phyloP scores from a whole-genome alignment of 2,113 vertebrate genomes.

The Ginglymostoma cirratum region DNA sequence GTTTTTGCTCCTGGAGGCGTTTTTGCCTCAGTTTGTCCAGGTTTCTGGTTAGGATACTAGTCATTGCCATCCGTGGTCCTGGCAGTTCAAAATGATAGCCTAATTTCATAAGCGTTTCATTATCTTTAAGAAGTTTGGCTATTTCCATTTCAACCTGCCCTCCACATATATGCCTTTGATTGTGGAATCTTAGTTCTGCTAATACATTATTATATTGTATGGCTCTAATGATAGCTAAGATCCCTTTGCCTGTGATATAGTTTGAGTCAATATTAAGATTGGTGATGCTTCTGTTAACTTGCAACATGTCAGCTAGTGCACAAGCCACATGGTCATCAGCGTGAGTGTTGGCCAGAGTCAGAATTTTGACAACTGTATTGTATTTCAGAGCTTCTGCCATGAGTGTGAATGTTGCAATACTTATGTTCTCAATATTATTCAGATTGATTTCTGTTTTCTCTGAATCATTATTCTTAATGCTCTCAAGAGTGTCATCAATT shows the following conservation, averaged over 20 bases:
- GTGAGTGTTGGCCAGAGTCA: constrained; percentile 84
- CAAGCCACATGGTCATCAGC: constrained; percentile 78
- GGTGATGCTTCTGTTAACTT: constrained; percentile 72
- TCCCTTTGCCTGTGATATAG: constrained; percentile 84
- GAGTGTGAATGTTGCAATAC: constrained; percentile 70
- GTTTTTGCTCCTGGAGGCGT: constrained; percentile 78
- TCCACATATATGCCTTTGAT: constrained; percentile 93
- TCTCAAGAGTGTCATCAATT: constrained; percentile 81
- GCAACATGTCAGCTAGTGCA: constrained; percentile 78
- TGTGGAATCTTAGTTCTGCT: constrained; percentile 91
- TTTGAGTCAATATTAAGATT: constrained; percentile 91
- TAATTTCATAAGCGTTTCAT: constrained; percentile 78
- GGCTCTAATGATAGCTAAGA: constrained; percentile 81
- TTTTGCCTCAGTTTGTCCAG: constrained; percentile 90
- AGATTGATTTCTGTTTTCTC: constrained; percentile 82
- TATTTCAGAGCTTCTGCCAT: constrained; percentile 76
- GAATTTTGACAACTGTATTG: constrained; percentile 74
- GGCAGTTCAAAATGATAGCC: constrained; percentile 94
- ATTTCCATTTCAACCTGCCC: constrained; percentile 97
- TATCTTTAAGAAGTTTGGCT: constrained; percentile 81
- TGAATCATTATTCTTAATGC: constrained; percentile 66
- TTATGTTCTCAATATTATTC: constrained; percentile 94
- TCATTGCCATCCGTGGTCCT: constrained; percentile 94
- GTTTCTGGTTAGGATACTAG: constrained; percentile 85
- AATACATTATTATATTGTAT: constrained; percentile 73